phyloP scores from a whole-genome alignment of 2,113 vertebrate genomes.

The Grallaria varia region DNA sequence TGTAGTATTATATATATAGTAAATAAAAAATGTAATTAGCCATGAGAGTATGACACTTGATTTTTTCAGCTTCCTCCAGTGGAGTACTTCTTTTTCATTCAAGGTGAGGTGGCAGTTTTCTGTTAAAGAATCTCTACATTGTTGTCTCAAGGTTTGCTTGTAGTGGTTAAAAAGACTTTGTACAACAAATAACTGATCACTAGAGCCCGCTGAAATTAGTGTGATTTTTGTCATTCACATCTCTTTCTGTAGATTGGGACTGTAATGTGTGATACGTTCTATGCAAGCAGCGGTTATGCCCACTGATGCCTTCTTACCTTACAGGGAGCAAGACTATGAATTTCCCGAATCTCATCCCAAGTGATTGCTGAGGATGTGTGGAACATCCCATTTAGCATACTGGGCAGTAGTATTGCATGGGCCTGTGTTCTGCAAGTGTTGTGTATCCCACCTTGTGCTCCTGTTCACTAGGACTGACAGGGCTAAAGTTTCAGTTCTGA shows the following conservation, averaged over 20 bases:
- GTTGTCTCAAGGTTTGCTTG: not conserved
- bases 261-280: not conserved
- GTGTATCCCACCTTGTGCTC: not conserved
- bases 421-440: not conserved
- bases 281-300: not conserved
- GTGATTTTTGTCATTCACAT: not conserved
- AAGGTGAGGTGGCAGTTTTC: not conserved
- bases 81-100: not conserved
- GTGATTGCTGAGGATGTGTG: not conserved
- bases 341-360: not conserved
- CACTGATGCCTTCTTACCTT: not conserved
- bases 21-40: not conserved
- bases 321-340: not conserved
- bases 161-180: not conserved
- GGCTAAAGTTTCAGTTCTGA: not conserved
- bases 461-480: not conserved
- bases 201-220: not conserved
- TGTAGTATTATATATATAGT: not conserved
- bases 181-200: not conserved
- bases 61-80: not conserved
- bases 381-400: not conserved
- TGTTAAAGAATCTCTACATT: not conserved
- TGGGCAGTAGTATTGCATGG: not conserved
- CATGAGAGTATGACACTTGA: not conserved
- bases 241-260: not conserved